Evolutionary conservation across 2,797 vertebrate genomes (phyloP).

Genomic region (Morelia viridis): DNA sequence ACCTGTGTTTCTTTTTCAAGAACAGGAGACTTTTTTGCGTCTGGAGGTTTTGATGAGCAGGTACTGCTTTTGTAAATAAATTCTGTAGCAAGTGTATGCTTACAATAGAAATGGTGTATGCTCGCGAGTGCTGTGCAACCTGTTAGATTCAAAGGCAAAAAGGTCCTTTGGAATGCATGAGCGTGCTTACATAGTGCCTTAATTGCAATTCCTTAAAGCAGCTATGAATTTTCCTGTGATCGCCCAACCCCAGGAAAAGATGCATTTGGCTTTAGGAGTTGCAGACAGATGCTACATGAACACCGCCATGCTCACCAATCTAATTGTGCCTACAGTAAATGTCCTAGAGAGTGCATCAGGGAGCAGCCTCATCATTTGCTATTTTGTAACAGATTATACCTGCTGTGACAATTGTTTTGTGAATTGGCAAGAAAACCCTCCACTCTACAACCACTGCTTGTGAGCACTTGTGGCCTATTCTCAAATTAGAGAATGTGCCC

Average conservation of each 20-base stretch:
- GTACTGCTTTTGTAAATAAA: conserved; percentile 65
- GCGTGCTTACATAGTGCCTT: neutral
- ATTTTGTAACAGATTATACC: neutral
- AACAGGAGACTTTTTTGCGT: conserved; percentile 87
- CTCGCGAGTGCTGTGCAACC: neutral
- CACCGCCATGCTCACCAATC: neutral
- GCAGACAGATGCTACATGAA: neutral
- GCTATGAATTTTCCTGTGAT: neutral
- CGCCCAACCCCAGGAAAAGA: neutral
- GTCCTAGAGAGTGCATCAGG: neutral
- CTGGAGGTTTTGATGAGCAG: conserved; percentile 93
- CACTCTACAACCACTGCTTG: neutral
- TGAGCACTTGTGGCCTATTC: neutral
- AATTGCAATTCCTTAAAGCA: neutral
- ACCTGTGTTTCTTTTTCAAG: conserved; percentile 88
- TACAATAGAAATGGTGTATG: neutral
- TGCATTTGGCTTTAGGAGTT: neutral
- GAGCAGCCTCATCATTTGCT: neutral
- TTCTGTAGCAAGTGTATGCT: neutral
- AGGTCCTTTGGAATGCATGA: neutral
- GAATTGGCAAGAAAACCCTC: neutral
- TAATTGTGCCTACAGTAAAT: neutral
- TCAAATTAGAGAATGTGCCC: neutral
- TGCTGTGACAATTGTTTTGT: neutral
- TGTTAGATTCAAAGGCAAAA: neutral